Evolutionary conservation across 2,113 vertebrate species (phyloP).

Genomic region (Sylvietta virens): DNA sequence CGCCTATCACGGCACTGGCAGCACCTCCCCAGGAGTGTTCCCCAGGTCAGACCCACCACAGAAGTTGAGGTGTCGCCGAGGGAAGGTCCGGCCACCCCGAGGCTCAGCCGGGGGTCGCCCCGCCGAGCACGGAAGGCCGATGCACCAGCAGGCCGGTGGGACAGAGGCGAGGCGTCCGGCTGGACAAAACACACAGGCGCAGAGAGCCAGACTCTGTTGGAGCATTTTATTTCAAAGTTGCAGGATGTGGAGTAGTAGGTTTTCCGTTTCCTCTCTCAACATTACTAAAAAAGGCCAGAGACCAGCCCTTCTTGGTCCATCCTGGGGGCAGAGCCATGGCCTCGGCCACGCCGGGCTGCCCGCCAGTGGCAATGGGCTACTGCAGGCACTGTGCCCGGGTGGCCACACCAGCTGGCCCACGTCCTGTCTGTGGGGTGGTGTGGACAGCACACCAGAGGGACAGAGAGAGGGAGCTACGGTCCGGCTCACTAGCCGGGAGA

Average conservation of each 20-base stretch:
- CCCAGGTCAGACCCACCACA: fast-evolving
- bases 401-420: not conserved
- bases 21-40: not conserved
- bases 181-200: slow-evolving; percentile 64
- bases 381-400: not conserved
- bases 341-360: not conserved
- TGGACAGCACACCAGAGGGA: slow-evolving; percentile 78
- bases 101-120: slow-evolving; percentile 34
- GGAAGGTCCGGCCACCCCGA: not conserved
- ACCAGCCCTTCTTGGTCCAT: not conserved
- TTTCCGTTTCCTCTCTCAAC: not conserved
- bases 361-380: not conserved
- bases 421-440: slow-evolving; percentile 11
- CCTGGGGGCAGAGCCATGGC: not conserved
- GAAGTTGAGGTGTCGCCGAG: fast-evolving
- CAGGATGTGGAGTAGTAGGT: not conserved
- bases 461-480: slow-evolving; percentile 33
- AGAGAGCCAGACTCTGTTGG: slow-evolving; percentile 52
- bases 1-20: fast-evolving
- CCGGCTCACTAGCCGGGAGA: not conserved
- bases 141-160: fast-evolving
- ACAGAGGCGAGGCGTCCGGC: fast-evolving
- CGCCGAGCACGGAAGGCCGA: not conserved
- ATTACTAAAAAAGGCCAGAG: not conserved
- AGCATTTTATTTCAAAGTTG: slow-evolving; percentile 68